Conservation (phyloP, 2,888 invertebrate species). For the Tetranychus piercei region DNA sequence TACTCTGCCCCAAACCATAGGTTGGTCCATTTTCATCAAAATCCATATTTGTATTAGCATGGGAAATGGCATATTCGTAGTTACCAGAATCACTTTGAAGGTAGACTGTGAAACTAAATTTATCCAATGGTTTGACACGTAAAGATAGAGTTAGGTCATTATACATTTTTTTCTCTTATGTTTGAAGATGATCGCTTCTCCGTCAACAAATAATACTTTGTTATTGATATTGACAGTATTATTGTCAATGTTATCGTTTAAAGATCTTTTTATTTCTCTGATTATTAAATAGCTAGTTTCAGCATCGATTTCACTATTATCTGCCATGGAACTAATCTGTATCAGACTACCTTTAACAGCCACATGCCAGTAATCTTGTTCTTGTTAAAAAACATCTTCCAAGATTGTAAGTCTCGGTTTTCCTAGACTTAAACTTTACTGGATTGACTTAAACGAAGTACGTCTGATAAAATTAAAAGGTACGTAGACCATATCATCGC, state of each 20-base stretch:
- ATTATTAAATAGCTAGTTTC: neutral
- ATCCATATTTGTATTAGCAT: constrained; percentile 31
- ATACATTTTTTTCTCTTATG: no score
- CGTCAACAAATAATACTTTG: no score
- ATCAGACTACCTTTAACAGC: neutral
- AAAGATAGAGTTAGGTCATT: no score
- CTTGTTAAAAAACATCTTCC: constrained; percentile 32
- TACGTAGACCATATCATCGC: constrained; percentile 67
- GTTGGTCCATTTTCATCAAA: constrained; percentile 17
- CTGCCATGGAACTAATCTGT: neutral
- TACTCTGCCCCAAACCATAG: constrained; percentile 23
- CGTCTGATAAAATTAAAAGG: constrained; percentile 80
- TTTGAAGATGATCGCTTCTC: no score
- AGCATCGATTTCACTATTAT: neutral
- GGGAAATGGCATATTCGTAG: no score
- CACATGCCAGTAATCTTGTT: neutral
- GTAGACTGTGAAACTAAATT: no score
- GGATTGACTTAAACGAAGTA: constrained; percentile 84
- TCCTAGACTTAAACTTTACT: constrained; percentile 71
- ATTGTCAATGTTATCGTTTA: no score
- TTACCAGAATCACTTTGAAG: no score
- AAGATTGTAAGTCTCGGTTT: constrained; percentile 52
- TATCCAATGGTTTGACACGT: no score
- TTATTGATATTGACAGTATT: neutral
- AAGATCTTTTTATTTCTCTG: no score